phyloP scores from a whole-genome alignment of 92 coral and sea anemone genomes.

The Metridium senile region DNA sequence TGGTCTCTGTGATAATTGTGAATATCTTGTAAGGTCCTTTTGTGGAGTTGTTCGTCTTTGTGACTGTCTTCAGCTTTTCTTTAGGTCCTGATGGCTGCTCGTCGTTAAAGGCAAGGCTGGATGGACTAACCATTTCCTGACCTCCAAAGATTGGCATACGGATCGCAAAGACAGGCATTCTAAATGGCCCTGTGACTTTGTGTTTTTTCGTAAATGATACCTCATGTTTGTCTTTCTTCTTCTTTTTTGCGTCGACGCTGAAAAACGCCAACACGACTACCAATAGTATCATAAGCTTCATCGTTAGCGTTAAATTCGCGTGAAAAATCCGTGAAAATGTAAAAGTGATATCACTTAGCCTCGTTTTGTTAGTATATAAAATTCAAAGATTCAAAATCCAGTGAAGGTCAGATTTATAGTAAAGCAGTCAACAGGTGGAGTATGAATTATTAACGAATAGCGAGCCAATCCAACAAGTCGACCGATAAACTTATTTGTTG shows the following conservation, averaged over 20 bases:
- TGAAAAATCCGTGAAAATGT: neutral
- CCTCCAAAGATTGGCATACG: conserved; percentile 75
- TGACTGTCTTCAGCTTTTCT: conserved; percentile 61
- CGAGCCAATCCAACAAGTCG: neutral
- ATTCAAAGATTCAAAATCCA: neutral
- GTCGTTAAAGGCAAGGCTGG: conserved; percentile 1
- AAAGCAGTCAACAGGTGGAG: neutral
- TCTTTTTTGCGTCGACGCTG: conserved; percentile 60
- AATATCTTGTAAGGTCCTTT: conserved; percentile 77
- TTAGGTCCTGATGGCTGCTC: conserved; percentile 25
- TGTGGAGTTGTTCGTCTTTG: conserved; percentile 67
- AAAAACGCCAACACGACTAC: conserved; percentile 32
- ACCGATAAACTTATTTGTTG: neutral
- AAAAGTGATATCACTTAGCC: neutral
- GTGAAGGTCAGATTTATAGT: neutral
- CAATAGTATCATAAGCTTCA: conserved; percentile 19
- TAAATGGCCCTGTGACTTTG: conserved; percentile 29
- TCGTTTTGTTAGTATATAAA: neutral
- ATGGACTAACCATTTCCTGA: conserved; percentile 35
- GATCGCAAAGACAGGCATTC: conserved; percentile 69
- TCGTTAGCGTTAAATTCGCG: conserved; percentile 4
- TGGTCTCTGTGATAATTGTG: conserved; percentile 68
- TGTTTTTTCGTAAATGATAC: conserved; percentile 23
- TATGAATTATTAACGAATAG: neutral
- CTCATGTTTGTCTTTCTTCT: conserved; percentile 35